Evolutionary conservation across 1,140 invertebrate species (phyloP), one percentile per base, ranked within the genome.

Genomic region (Cydia amplana): DNA sequence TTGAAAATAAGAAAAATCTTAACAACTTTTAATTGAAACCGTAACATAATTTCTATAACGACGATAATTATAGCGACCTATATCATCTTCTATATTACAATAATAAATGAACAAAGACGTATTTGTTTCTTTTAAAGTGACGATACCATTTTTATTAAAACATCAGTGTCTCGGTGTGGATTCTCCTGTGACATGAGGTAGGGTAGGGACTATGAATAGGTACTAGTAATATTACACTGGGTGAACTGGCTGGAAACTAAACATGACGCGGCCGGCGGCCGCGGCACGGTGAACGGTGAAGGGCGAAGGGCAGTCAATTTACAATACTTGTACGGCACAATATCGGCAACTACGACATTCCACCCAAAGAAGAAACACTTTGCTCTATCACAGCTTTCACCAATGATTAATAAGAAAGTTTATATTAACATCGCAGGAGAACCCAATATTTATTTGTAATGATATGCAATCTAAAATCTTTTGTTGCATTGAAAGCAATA

Each of bases 21-120:
- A 87, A 84, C 82, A 86, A 87, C 83, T 86, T 83, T 70, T 79
- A 80, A 78, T 79, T 78, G 77, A 79, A 82, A 79, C 77, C 80
- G 78, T 82, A 86, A 83, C 83, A 85, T 80, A 84, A 85, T 74
- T 76, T 74, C 79, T 80, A 78, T 79, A 84, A 86, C 82, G 83
- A 84, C 74, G 74, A 75, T 79, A 80, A 74, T 75, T 80, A 80
- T 76, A 73, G 77, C 74, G 77, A 79, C 74, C 75, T 81, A 77
- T 72, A 70, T 73, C 74, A 77, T 74, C 74, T 72, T 78, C 75
- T 60, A 80, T 28, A 79, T 77, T 75, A 74, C 70, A 77, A 79
- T 77, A 79, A 65, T 46, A 67, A 51, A 73, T 40, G 63, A 70
- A 70, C n/a, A 36, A 70, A 32, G 25, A 36, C 36, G 65, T 73